phyloP scores from a whole-genome alignment of 2,888 invertebrate genomes.

The Invenusta paracnida region DNA sequence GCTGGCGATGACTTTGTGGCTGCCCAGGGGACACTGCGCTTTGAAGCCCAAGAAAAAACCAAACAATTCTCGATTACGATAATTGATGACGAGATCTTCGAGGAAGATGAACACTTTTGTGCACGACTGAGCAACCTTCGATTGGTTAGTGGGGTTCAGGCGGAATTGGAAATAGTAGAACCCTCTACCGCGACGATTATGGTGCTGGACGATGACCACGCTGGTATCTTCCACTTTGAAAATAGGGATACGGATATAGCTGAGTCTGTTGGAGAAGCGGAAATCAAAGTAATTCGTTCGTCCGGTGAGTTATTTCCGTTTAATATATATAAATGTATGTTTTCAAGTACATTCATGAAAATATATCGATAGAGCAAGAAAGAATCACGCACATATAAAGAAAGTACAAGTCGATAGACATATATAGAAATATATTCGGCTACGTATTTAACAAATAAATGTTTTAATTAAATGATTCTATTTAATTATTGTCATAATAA shows the following conservation, averaged over 20 bases:
- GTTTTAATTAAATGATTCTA: no score
- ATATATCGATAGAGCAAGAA: no score
- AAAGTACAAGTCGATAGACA: no score
- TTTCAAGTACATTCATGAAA: no score
- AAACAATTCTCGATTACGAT: constrained; percentile 76
- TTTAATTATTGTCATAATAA: no score
- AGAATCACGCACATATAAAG: no score
- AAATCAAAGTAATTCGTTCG: constrained; percentile 74
- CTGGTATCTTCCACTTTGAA: constrained; percentile 88
- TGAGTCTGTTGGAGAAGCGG: constrained; percentile 82
- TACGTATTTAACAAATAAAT: no score
- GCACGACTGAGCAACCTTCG: constrained; percentile 62
- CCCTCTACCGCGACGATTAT: constrained; percentile 91
- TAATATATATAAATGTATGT: no score
- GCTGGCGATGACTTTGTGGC: constrained; percentile 85
- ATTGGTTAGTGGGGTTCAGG: constrained; percentile 42
- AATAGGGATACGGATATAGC: constrained; percentile 70
- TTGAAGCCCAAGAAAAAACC: constrained; percentile 74
- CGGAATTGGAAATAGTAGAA: constrained; percentile 70
- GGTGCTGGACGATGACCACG: constrained; percentile 97
- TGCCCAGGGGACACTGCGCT: constrained; percentile 73
- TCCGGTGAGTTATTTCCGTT: constrained; percentile 53
- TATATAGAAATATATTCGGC: no score
- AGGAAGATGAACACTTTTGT: constrained; percentile 98
- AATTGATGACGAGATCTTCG: constrained; percentile 97